phyloP scores from a whole-genome alignment of 2,113 vertebrate species.

The Ahaetulla prasina region DNA sequence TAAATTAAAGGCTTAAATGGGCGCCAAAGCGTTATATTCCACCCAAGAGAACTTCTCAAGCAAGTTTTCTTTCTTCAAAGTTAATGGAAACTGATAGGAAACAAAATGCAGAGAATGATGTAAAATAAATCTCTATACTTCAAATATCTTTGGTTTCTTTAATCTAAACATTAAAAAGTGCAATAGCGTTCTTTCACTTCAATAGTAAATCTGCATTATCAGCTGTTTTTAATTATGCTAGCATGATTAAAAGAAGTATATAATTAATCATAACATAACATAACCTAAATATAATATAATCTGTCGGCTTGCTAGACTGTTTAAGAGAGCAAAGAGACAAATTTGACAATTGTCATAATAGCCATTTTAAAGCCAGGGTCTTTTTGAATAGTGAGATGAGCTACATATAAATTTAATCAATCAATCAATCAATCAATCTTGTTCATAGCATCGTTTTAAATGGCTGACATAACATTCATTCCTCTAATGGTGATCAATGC shows the following conservation, averaged over 20 bases:
- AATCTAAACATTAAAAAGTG: neutral
- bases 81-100: neutral
- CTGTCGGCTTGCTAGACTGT: too few species aligned
- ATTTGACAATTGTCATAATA: neutral
- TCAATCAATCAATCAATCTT: neutral
- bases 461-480: neutral
- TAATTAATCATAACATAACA: too few species aligned
- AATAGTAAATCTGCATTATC: neutral
- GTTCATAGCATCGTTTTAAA: neutral
- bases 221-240: too few species aligned
- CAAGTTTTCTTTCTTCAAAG: neutral
- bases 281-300: neutral
- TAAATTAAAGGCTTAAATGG: neutral
- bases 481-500: neutral
- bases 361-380: neutral
- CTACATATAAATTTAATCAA: neutral
- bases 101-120: neutral
- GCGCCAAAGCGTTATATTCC: neutral
- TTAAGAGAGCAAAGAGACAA: neutral
- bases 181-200: neutral
- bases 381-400: too few species aligned
- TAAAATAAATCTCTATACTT: neutral
- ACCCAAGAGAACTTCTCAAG: neutral
- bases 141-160: neutral
- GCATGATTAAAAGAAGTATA: too few species aligned